A percentile compares a stretch with the other conserved stretches of the same genome.
Evolutionary conservation across 1,140 invertebrate genomes (phyloP).

Genomic region (Cotesia glomerata): DNA sequence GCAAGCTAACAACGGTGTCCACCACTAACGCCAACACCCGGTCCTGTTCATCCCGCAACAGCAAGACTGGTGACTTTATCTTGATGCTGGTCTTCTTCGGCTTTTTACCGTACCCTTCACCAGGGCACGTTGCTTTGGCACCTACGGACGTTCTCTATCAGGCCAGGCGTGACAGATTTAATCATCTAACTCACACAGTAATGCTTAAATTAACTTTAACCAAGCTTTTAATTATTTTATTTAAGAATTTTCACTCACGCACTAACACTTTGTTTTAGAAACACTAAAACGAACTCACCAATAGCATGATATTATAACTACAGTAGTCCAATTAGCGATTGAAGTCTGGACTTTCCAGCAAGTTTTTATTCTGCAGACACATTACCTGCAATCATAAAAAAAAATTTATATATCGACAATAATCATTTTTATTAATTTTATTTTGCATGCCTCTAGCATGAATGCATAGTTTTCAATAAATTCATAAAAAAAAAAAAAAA

Average conservation of each 20-base stretch:
- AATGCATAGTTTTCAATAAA: no score
- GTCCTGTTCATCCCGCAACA: conserved; percentile 48
- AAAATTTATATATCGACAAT: neutral
- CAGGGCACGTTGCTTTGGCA: conserved; percentile 24
- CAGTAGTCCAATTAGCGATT: neutral
- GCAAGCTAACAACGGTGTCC: conserved; percentile 43
- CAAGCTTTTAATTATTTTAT: no score
- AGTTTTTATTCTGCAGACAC: conserved; percentile 29
- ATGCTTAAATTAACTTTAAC: neutral
- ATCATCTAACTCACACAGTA: neutral
- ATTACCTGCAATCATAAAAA: conserved; percentile 46
- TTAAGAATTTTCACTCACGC: no score
- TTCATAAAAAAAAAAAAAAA: no score
- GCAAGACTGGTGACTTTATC: conserved; percentile 49
- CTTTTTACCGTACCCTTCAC: conserved; percentile 43
- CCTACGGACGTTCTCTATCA: neutral
- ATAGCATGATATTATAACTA: neutral
- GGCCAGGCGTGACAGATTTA: neutral
- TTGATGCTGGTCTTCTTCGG: conserved; percentile 50
- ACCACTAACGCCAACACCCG: conserved; percentile 51
- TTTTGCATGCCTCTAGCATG: no score
- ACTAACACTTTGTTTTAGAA: no score
- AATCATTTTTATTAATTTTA: no score
- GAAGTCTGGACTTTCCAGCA: neutral
- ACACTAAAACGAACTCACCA: no score